Base-by-base conservation (phyloP, 2,797 vertebrate species). In the Periophthalmus magnuspinnatus region DNA sequence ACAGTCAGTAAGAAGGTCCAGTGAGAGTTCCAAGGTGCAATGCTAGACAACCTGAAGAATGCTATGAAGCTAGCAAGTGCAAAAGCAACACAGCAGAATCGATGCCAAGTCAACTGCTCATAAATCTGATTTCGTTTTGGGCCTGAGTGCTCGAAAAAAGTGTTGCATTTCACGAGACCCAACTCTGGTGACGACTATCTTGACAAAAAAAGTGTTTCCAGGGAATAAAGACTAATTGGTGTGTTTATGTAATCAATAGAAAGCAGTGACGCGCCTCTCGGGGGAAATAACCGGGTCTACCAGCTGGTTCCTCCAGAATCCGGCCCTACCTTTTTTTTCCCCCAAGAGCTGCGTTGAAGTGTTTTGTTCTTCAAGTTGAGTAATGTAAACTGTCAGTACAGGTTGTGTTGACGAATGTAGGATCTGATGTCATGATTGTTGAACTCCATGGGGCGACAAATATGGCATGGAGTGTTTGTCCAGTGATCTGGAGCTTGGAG, bases 231-330 rank as follows among this genome's bases (percentile, higher is more conserved):
- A 90, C 88, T 90, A 89, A 91, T 86, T 88, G 83, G 72, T 71
- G 80, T 87, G 81, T 89, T 91, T 90, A 87, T 84, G 80, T 83
- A 88, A 85, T 85, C 87, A 83, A 75, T 84, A 60, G 73, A 81
- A 68, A 76, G 77, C 84, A 86, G 75, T 75, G 70, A 62, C 56
- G 28, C 28, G 38, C 60, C 70, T 74, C 88, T 89, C 88, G 38
- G 41, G 89, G 86, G 89, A 89, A 90, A 90, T 89, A 87, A 86
- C 60, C 70, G 75, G 76, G 68, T 45, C 32, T 36, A 66, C 68
- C 83, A 87, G 77, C 86, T 89, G 84, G 71, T 70, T 19, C 61
- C 62, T 80, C 54, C 14, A 68, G 57, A 82, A 76, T 17, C 7
- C 9, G 74, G 72, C 61, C 10, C 41, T 57, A 71, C 58, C 60